Evolutionary conservation across 2,797 vertebrate genomes (phyloP), one percentile per base, ranked within the genome.

Genomic region (Hirundo rustica): DNA sequence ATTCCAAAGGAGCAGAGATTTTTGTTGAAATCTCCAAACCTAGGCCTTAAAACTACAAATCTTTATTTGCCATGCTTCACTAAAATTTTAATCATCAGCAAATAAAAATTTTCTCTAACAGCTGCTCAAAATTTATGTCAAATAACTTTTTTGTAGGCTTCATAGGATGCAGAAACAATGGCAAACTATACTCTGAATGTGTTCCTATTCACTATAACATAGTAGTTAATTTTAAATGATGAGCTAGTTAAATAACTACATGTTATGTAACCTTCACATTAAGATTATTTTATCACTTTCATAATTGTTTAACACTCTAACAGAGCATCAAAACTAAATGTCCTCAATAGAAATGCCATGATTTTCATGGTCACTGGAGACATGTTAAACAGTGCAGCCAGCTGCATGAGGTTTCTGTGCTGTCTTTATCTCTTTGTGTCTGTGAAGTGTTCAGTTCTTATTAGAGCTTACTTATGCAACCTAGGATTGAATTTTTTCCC

Each of bases 361-460:
- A 64, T 91, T n/a, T 60, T 64, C 48, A 36, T 83, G 84, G 77
- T 90, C 34, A 36, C 77, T 90, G 55, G 93, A 95, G 92, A 91
- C 44, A 40, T 76, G 91, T 84, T 78, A 74, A 92, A 86, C 19
- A 51, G 32, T 21, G 47, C 77, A 93, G 84, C 29, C 54, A 65
- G 29, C 54, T 87, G 80, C 32, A 4, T 53, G 61, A 70, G 42
- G 7, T 54, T 93, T 85, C 81, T 66, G 17, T 77, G 57, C 86
- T 93, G 51, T 90, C 91, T 94, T 89, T 90, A 73, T 93, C 71
- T 65, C 62, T 74, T 65, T 84, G 47, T 87, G 80, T 83, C 86
- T 86, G 10, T 85, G 40, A 93, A 81, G 40, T 75, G 76, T 81
- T 94, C 91, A 51, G 40, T 55, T 93, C 76, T 84, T 89, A 77